Percentiles rank a stretch among this genome's conserved stretches.
phyloP scores from a whole-genome alignment of 2,797 vertebrate genomes.

The Mastacembelus armatus region DNA sequence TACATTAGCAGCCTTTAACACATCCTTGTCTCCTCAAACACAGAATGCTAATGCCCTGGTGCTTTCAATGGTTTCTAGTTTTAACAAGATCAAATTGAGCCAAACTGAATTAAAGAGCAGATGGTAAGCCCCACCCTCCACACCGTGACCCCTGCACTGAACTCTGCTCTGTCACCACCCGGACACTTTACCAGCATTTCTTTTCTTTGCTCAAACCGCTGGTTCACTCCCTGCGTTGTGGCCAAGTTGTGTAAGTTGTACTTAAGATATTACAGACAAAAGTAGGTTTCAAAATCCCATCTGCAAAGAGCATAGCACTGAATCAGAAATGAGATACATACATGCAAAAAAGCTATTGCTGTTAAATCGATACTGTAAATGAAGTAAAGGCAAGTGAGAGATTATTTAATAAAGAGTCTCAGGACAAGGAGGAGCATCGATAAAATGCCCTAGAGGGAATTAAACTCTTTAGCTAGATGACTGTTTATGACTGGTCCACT shows the following conservation, averaged over 20 bases:
- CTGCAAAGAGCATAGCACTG: too few species aligned
- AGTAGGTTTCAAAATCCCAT: too few species aligned
- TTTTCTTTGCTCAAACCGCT: not conserved
- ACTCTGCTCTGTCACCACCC: constrained; percentile 10
- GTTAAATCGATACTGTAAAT: too few species aligned
- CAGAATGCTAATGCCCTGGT: constrained; percentile 4
- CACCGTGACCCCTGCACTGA: constrained; percentile 12
- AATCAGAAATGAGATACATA: too few species aligned
- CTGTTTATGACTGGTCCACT: not conserved
- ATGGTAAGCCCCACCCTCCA: constrained; percentile 41
- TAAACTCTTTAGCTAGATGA: not conserved
- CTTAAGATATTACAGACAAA: too few species aligned
- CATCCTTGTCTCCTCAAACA: constrained; percentile 17
- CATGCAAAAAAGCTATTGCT: too few species aligned
- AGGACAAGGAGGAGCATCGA: not conserved
- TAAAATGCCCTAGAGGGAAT: not conserved
- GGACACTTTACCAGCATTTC: not conserved
- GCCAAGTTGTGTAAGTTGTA: too few species aligned
- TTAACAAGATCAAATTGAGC: constrained; percentile 53
- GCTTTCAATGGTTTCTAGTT: constrained; percentile 40
- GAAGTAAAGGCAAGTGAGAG: not conserved
- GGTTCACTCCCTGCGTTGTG: not conserved
- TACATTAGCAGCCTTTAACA: constrained; percentile 40
- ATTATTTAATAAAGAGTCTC: not conserved
- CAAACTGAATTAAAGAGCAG: constrained; percentile 64